These are phyloP conservation scores for Siderastrea siderea DNA, from an alignment of 92 coral and sea anemone species.

Conservation along the genomic window DNA sequence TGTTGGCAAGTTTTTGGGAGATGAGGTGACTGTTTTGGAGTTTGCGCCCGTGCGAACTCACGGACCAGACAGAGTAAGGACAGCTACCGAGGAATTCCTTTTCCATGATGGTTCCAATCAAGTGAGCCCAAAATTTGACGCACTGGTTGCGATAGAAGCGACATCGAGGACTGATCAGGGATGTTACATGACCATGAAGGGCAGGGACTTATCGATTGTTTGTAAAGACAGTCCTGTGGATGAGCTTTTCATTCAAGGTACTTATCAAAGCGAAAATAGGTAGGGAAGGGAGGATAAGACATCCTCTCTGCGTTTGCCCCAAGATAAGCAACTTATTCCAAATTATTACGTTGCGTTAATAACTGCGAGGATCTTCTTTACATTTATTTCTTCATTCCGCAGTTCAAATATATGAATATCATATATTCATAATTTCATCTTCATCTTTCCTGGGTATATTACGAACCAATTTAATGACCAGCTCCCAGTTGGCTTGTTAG, in stretches of 20 bases:
- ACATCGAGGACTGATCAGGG: conserved; percentile 73
- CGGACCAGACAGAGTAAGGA: conserved; percentile 24
- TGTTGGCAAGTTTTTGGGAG: conserved; percentile 47
- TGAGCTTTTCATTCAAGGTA: conserved; percentile 93
- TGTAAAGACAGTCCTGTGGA: conserved; percentile 83
- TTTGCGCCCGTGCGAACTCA: conserved; percentile 53
- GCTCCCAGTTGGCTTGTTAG: too few species aligned
- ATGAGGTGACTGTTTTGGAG: conserved; percentile 61
- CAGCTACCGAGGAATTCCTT: conserved; percentile 78
- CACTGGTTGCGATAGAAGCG: conserved; percentile 91
- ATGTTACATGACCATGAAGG: conserved; percentile 71
- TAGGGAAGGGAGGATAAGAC: too few species aligned
- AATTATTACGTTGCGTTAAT: too few species aligned
- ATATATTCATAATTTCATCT: too few species aligned
- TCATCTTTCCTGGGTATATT: too few species aligned
- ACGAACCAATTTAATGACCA: too few species aligned
- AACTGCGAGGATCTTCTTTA: too few species aligned
- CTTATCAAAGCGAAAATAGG: not conserved
- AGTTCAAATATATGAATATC: too few species aligned
- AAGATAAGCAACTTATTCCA: too few species aligned
- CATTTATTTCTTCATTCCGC: too few species aligned
- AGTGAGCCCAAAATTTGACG: conserved; percentile 79
- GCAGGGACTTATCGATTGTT: conserved; percentile 41
- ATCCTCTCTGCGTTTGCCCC: too few species aligned
- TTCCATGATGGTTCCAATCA: conserved; percentile 53